Evolutionary conservation across 2,888 invertebrate genomes (phyloP), one percentile per base, ranked within the genome.

Genomic region (Cheilosia vernalis): DNA sequence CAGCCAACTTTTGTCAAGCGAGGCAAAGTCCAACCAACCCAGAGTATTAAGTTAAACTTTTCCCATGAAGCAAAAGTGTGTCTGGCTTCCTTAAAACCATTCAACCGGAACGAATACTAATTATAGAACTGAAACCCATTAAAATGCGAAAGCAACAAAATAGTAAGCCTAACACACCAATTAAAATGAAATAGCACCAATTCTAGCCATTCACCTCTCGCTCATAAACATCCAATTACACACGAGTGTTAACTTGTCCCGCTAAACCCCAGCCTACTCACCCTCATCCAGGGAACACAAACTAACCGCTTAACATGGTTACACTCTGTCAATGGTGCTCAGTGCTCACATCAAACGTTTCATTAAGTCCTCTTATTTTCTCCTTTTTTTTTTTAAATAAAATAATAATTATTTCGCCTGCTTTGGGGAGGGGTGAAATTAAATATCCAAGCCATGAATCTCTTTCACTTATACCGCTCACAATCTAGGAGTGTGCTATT

Each of bases 231-330:
- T 76, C 58, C 64, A 84, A 84, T 84, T 84, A 80, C 51, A 27
- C 4, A 67, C 72, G 79, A 19, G 58, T 58, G 13, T 69, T 42
- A 58, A 69, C 63, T 53, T 55, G 37, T 60, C 30, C 61, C 37
- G 30, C 30, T 7, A 24, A 30, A 74, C 51, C 53, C 37, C 44
- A 53, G 17, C 27, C 40, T 37, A 21, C n/a, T 17, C 51, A 21
- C n/a, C 19, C 66, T 30, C 53, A n/a, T 24, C 19, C 15, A 47
- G 17, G 37, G 15, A 44, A 72, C 60, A 49, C 58, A 66, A 67
- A 83, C 78, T 67, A 78, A 73, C 67, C 72, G 61, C 74, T 74
- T 76, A 70, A 67, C 74, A 84, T 80, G 61, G 67, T 79, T 67
- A 78, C 84, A 70, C 58, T 40, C 49, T 37, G 60, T 76, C 60